A percentile compares a stretch with the other conserved stretches of the same genome.
Conservation (phyloP, 2,113 vertebrate genomes). For the Oophaga pumilio region DNA sequence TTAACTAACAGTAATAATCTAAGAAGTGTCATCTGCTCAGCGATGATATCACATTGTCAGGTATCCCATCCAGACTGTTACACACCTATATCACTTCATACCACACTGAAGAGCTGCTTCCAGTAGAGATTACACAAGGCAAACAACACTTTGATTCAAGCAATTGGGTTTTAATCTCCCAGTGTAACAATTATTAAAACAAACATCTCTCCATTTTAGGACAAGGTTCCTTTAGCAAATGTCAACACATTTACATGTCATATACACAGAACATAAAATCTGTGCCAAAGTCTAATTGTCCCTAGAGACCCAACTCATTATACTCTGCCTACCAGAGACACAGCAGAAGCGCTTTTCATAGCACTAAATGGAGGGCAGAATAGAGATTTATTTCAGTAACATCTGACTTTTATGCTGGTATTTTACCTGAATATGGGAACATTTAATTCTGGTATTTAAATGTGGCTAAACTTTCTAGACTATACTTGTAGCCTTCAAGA, state of each 20-base stretch:
- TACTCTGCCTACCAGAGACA: conserved; percentile 11
- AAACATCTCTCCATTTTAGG: conserved; percentile 47
- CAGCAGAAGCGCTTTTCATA: conserved; percentile 29
- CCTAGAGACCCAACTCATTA: conserved; percentile 41
- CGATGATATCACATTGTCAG: not conserved
- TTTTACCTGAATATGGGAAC: not conserved
- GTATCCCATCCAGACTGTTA: not conserved
- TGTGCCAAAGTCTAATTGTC: conserved; percentile 51
- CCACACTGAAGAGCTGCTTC: not conserved
- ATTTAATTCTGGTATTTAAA: not conserved
- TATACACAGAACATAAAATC: conserved; percentile 45
- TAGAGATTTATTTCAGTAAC: not conserved
- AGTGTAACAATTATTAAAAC: conserved; percentile 54
- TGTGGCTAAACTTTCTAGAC: too few relatives aligned
- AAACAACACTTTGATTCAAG: conserved; percentile 45
- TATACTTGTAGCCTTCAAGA: too few relatives aligned
- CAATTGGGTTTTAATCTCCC: conserved; percentile 54
- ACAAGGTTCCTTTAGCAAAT: conserved; percentile 53
- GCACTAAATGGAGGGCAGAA: conserved; percentile 15
- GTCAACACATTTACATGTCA: conserved; percentile 54
- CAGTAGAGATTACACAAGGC: conserved; percentile 4
- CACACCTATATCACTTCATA: not conserved
- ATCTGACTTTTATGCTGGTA: not conserved
- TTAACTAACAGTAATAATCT: not conserved
- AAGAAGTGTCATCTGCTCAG: not conserved